A percentile compares a stretch with the other conserved stretches of the same genome.
phyloP scores from a whole-genome alignment of 1,140 invertebrate species.

The Anastrepha obliqua region DNA sequence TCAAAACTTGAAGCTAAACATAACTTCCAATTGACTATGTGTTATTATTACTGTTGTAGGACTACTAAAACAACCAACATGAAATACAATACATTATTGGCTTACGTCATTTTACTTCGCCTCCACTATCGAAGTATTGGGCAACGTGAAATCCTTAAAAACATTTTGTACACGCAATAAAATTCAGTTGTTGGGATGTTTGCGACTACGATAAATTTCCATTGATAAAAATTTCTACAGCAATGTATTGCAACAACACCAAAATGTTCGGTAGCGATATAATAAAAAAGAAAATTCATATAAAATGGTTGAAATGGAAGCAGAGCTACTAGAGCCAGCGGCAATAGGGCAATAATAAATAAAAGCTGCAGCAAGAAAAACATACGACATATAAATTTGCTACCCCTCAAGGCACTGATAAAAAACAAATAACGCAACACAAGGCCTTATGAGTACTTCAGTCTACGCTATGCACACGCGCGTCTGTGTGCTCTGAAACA shows the following conservation, averaged over 20 bases:
- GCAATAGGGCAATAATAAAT: not conserved
- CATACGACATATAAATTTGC: not conserved
- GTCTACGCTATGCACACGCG: not conserved
- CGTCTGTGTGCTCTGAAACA: slow-evolving; percentile 12
- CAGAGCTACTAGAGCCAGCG: not conserved
- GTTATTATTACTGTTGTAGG: too few relatives aligned
- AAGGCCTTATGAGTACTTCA: too few relatives aligned
- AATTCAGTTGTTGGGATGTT: not conserved
- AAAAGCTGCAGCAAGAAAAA: not conserved
- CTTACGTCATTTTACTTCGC: not conserved
- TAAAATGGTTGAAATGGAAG: not conserved
- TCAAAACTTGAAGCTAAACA: too few relatives aligned
- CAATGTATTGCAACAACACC: not conserved
- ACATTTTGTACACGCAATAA: not conserved
- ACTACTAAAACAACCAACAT: too few relatives aligned
- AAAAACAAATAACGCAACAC: not conserved
- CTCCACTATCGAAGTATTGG: not conserved
- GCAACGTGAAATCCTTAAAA: not conserved
- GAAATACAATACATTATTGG: not conserved
- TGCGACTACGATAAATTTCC: slow-evolving; percentile 1
- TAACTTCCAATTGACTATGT: too few relatives aligned
- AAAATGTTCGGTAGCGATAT: not conserved
- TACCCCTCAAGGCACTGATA: not conserved
- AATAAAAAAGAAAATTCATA: not conserved
- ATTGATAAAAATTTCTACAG: not conserved